phyloP scores from a whole-genome alignment of 2,113 vertebrate genomes.

The Atractosteus spatula region DNA sequence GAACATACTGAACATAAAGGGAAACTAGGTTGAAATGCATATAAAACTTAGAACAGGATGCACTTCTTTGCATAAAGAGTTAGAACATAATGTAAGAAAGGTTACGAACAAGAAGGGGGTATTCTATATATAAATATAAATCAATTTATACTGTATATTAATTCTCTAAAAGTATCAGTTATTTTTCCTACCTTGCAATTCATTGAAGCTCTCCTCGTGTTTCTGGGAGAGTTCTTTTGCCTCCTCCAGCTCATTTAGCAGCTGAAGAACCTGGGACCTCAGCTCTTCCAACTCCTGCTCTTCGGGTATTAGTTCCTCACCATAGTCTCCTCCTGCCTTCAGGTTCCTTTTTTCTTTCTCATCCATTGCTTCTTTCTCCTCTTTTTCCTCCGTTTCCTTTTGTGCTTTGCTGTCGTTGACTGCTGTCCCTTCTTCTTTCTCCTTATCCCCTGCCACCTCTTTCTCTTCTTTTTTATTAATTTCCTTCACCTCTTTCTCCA shows the following conservation, averaged over 20 bases:
- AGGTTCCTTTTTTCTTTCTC: constrained; percentile 36
- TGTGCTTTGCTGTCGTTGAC: constrained; percentile 40
- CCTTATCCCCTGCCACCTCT: constrained; percentile 42
- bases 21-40: too few relatives aligned
- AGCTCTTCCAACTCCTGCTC: constrained; percentile 62
- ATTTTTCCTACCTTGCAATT: constrained; percentile 75
- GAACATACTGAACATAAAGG: too few relatives aligned
- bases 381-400: constrained; percentile 42
- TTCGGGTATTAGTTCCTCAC: constrained; percentile 21
- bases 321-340: constrained; percentile 37
- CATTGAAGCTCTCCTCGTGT: constrained; percentile 77
- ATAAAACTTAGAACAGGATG: too few relatives aligned
- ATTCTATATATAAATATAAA: too few relatives aligned
- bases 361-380: constrained; percentile 40
- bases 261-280: constrained; percentile 67
- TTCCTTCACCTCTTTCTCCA: constrained; percentile 58
- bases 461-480: neutral
- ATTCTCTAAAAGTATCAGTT: too few relatives aligned
- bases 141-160: too few relatives aligned
- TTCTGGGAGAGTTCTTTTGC: constrained; percentile 70
- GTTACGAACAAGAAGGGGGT: too few relatives aligned
- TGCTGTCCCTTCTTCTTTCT: constrained; percentile 65
- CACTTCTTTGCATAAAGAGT: too few relatives aligned
- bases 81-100: too few relatives aligned
- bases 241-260: constrained; percentile 77